Conservation (phyloP, 2,888 invertebrate species). For the Galerucella nymphaeae region DNA sequence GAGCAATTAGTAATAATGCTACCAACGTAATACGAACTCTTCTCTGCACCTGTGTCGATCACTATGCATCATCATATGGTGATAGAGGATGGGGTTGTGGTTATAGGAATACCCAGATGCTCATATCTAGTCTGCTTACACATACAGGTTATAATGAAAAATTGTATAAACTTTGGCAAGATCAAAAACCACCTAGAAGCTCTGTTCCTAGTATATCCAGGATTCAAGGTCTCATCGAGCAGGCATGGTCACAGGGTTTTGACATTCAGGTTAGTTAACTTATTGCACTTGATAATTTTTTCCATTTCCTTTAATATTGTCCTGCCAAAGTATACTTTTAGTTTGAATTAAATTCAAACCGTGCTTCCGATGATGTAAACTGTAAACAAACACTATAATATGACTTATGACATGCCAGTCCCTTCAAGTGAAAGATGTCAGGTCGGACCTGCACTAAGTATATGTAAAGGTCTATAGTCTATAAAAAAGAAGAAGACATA, state of each 20-base stretch:
- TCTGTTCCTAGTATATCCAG: constrained; percentile 88
- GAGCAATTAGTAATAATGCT: constrained; percentile 67
- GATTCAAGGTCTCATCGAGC: constrained; percentile 85
- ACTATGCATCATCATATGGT: constrained; percentile 88
- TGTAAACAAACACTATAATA: too few species aligned
- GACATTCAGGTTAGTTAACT: constrained; percentile 73
- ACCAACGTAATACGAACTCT: constrained; percentile 76
- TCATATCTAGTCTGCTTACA: constrained; percentile 82
- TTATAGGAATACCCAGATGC: constrained; percentile 91
- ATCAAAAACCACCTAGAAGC: constrained; percentile 69
- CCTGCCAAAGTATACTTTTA: too few species aligned
- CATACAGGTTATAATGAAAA: constrained; percentile 77
- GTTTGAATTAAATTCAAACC: too few species aligned
- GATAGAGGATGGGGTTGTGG: constrained; percentile 95
- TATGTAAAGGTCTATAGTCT: too few species aligned
- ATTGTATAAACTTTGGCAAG: constrained; percentile 65
- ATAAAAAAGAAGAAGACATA: too few species aligned
- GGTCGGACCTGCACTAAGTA: too few species aligned
- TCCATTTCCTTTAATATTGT: not conserved
- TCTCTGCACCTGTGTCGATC: constrained; percentile 84
- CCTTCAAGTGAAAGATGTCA: too few species aligned
- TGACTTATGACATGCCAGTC: too few species aligned
- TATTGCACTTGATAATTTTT: not conserved
- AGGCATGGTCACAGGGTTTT: constrained; percentile 85
- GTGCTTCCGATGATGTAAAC: too few species aligned